Conservation (phyloP, 1,140 invertebrate genomes). For the Diprion similis region DNA sequence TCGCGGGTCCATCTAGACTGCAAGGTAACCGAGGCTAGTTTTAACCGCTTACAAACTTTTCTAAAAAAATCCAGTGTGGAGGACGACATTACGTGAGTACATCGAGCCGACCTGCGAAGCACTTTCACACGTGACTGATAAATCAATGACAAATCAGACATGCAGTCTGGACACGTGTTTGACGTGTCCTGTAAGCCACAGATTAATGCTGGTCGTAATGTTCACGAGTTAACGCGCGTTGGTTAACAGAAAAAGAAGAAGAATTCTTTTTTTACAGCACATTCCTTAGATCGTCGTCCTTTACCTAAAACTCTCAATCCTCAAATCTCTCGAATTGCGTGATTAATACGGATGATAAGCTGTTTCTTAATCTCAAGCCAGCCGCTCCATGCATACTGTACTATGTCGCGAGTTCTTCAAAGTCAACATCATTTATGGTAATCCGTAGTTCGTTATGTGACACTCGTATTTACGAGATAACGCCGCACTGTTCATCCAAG, state of each 20-base stretch:
- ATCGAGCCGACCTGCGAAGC: neutral
- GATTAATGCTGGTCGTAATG: neutral
- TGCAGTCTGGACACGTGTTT: neutral
- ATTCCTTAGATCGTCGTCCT: neutral
- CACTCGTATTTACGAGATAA: neutral
- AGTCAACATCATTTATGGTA: neutral
- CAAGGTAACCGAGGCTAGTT: neutral
- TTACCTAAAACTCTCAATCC: neutral
- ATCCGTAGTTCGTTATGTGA: neutral
- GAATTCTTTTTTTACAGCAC: neutral
- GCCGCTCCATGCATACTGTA: neutral
- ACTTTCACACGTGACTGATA: neutral
- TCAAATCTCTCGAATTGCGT: slow-evolving; percentile 1
- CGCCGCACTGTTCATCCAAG: too few relatives aligned
- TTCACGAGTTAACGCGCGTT: neutral
- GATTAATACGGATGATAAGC: neutral
- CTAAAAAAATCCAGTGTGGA: neutral
- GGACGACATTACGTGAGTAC: neutral
- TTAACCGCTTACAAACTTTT: neutral
- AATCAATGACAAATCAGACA: neutral
- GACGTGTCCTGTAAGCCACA: neutral
- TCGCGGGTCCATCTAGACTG: slow-evolving; percentile 16
- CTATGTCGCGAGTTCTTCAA: neutral
- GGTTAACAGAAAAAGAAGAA: neutral
- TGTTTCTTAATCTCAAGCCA: neutral